Percentiles rank a stretch among this genome's conserved stretches.
Conservation (phyloP, 2,888 invertebrate species). For the Zaprionus lineosus region DNA sequence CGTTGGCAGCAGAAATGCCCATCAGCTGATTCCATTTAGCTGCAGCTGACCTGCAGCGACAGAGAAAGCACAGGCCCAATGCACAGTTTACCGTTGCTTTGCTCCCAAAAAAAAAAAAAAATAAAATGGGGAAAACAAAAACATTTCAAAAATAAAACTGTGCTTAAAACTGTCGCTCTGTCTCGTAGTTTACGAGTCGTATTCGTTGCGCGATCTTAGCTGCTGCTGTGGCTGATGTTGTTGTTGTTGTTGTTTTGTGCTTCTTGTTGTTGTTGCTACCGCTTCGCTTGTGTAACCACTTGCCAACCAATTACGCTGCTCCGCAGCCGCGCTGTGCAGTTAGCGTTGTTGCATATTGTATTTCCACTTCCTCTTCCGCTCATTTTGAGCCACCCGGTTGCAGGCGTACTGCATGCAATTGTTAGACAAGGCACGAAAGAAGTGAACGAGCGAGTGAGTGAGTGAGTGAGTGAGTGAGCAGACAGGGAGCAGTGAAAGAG, state of each 20-base stretch:
- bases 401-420: constrained; percentile 28
- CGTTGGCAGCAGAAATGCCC: constrained; percentile 16
- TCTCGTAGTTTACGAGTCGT: constrained; percentile 20
- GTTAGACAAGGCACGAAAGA: constrained; percentile 17
- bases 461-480: constrained; percentile 1
- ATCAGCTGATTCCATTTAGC: constrained; percentile 35
- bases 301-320: constrained; percentile 67
- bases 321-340: constrained; percentile 46
- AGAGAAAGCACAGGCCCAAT: constrained; percentile 45
- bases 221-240: constrained; percentile 14
- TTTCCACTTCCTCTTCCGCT: constrained; percentile 76
- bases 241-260: constrained; percentile 15
- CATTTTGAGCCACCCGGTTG: constrained; percentile 39
- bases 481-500: constrained; percentile 9
- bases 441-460: constrained; percentile 12
- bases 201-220: constrained; percentile 37
- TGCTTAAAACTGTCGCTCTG: constrained; percentile 37
- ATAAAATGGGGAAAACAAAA: not conserved
- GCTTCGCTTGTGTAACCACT: constrained; percentile 67
- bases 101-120: constrained; percentile 21
- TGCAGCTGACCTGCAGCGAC: constrained; percentile 31
- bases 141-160: constrained; percentile 4
- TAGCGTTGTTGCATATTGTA: constrained; percentile 65
- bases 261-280: constrained; percentile 10
- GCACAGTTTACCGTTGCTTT: constrained; percentile 39